Evolutionary conservation across 2,888 invertebrate species (phyloP), one percentile per base, ranked within the genome.

Genomic region (Tenthredo scrophulariae): DNA sequence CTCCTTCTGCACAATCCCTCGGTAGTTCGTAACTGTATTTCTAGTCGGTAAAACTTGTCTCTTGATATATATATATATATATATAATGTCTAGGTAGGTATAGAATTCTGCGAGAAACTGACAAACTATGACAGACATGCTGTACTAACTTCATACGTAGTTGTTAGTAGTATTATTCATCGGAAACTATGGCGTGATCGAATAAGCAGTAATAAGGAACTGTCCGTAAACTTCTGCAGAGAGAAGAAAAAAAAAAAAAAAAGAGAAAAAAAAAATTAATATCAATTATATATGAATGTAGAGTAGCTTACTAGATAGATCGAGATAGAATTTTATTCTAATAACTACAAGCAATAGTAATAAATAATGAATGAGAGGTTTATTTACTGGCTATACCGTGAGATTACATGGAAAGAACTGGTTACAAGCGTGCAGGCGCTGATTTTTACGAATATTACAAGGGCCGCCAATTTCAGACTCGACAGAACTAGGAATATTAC

Each of bases 31-130:
- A 74, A 74, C 72, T 74, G 72, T 74, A 74, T 74, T 74, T 74
- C 72, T 74, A n/a, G 40, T 43, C n/a, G 72, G 13, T 74, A 43
- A 74, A 74, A 74, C 72, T 74, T 74, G 72, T 74, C 67, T 67
- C 67, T 74, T 13, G n/a, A 40, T 72, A 40, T 40, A 37, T 40
- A 40, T 6, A 40, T 67, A 37, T 18, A 18, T 15, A 70, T 13
- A 33, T n/a, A 33, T 70, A 70, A 33, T 18, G 18, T 33, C 5
- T 70, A 70, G n/a, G n/a, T 13, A 13, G 40, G n/a, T 22, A 72
- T 40, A 67, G 33, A 18, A 33, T 67, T 33, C 33, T 22, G 67
- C 67, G 67, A 67, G 67, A 67, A 67, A 67, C 67, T 67, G 67
- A 67, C 67, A 33, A 67, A 67, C 67, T 67, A 67, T 67, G 67